Conservation (phyloP, 2,888 invertebrate genomes). For the Lissocephala sabroskyi region DNA sequence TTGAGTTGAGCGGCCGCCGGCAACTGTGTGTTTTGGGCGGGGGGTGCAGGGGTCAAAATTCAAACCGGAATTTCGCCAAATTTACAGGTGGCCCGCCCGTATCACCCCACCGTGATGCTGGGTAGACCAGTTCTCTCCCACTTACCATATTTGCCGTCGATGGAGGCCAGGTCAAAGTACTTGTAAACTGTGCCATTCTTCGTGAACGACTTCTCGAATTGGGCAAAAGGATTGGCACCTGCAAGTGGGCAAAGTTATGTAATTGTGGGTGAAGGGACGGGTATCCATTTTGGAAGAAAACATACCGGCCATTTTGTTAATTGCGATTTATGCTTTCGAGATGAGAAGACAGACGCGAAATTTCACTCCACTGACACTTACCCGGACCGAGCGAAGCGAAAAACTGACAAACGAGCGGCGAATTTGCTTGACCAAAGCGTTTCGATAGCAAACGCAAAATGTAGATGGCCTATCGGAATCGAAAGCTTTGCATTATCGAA, state of each 20-base stretch:
- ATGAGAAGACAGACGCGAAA: slow-evolving; percentile 15
- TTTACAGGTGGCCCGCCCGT: slow-evolving; percentile 14
- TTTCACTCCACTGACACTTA: slow-evolving; percentile 30
- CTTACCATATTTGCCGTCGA: slow-evolving; percentile 89
- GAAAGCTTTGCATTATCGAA: too few relatives aligned
- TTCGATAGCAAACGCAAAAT: too few relatives aligned
- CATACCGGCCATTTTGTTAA: slow-evolving; percentile 55
- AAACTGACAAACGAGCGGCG: too few relatives aligned
- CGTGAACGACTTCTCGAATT: slow-evolving; percentile 66
- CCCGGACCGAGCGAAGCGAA: slow-evolving; percentile 30
- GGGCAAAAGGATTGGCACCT: slow-evolving; percentile 68
- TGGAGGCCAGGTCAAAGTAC: slow-evolving; percentile 84
- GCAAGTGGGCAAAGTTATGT: slow-evolving; percentile 5
- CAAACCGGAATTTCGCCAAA: slow-evolving; percentile 18
- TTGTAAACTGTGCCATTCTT: slow-evolving; percentile 74
- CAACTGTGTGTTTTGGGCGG: slow-evolving; percentile 5
- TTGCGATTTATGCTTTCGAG: slow-evolving; percentile 12
- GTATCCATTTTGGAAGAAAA: slow-evolving; percentile 3
- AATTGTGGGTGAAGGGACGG: slow-evolving; percentile 19
- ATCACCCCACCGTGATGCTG: not conserved
- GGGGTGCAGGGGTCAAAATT: slow-evolving; percentile 40
- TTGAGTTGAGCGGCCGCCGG: slow-evolving; percentile 17
- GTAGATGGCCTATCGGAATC: too few relatives aligned
- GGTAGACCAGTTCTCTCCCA: slow-evolving; percentile 34
- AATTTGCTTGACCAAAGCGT: too few relatives aligned